Evolutionary conservation across 2,797 vertebrate species (phyloP).

Genomic region (Notolabrus celidotus): DNA sequence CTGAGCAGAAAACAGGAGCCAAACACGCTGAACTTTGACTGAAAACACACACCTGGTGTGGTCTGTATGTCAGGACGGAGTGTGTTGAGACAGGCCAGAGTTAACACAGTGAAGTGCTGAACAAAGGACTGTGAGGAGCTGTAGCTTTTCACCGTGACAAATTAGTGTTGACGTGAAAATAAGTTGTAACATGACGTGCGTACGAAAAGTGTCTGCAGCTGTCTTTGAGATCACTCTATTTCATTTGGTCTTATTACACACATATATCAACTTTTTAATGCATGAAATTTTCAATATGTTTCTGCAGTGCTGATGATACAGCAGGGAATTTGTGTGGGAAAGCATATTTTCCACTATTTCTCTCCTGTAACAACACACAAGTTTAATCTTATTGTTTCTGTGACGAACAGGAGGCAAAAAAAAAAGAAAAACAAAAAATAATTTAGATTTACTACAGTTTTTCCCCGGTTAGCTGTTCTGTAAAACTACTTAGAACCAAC

Average conservation of each 20-base stretch:
- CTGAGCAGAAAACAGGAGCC: conserved; percentile 44
- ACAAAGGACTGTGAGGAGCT: conserved; percentile 55
- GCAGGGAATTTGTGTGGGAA: neutral
- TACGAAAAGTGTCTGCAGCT: neutral
- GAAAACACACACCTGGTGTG: conserved; percentile 61
- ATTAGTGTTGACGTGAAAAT: conserved; percentile 38
- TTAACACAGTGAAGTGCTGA: conserved; percentile 17
- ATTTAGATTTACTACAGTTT: conserved; percentile 13
- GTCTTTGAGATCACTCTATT: neutral
- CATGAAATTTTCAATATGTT: neutral
- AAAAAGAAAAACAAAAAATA: neutral
- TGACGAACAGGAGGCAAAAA: neutral
- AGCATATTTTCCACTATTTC: no score
- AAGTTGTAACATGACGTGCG: neutral
- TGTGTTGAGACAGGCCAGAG: conserved; percentile 56
- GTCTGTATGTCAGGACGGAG: conserved; percentile 19
- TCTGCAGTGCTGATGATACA: neutral
- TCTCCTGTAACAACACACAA: no score
- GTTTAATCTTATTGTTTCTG: neutral
- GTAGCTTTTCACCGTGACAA: conserved; percentile 41
- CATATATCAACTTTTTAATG: neutral
- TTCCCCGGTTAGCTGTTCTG: neutral
- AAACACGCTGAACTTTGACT: conserved; percentile 30
- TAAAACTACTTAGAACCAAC: conserved; percentile 45
- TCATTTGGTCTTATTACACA: conserved; percentile 11